phyloP scores from a whole-genome alignment of 30 jellyfish, hydroid and myxozoan genomes.

The Mastigias papua region DNA sequence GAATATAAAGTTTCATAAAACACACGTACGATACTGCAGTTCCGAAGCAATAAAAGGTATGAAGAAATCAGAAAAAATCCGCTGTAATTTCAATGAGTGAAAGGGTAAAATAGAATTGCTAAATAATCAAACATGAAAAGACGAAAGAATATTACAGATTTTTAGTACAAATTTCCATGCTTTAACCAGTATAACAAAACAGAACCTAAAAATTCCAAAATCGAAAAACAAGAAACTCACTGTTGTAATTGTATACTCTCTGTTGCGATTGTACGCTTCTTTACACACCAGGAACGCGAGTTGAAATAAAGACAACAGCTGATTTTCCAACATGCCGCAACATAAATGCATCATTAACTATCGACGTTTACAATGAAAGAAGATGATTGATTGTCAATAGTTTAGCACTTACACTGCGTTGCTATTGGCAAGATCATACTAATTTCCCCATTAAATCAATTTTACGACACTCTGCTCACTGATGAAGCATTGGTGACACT shows the following conservation, averaged over 20 bases:
- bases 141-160: no score
- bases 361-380: not conserved
- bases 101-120: no score
- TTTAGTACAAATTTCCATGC: no score
- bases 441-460: not conserved
- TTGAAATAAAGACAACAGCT: not conserved
- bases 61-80: no score
- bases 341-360: not conserved
- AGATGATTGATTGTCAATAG: not conserved
- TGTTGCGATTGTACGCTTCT: not conserved
- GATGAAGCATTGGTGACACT: not conserved
- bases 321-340: not conserved
- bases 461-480: not conserved
- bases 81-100: no score
- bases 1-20: no score
- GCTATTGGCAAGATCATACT: not conserved
- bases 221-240: not conserved
- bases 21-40: no score
- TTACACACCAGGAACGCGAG: not conserved
- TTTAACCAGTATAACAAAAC: no score
- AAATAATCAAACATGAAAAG: no score
- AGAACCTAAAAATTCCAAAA: not conserved
- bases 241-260: not conserved
- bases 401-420: conserved; percentile 3
- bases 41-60: no score